Evolutionary conservation across 2,888 invertebrate species (phyloP).

Genomic region (Nomada hirtipes): DNA sequence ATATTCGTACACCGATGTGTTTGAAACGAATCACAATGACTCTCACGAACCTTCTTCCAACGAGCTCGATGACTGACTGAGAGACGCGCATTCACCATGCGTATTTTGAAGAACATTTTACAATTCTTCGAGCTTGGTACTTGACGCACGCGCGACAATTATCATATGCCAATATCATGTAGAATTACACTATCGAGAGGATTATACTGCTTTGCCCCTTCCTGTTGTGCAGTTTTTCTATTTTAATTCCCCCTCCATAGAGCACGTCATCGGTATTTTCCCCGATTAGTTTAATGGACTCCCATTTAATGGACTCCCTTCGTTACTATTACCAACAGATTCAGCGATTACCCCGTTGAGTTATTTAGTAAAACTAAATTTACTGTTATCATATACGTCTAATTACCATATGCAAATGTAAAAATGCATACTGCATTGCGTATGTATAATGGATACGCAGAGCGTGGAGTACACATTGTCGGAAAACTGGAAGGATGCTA

Average conservation of each 20-base stretch:
- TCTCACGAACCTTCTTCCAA: constrained; percentile 10
- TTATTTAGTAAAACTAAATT: not conserved
- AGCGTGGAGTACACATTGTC: not conserved
- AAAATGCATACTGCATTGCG: too few species aligned
- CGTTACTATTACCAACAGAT: not conserved
- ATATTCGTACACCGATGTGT: not conserved
- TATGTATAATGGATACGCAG: not conserved
- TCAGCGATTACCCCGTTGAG: not conserved
- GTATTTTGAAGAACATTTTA: constrained; percentile 14
- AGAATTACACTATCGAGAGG: not conserved
- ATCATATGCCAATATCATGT: not conserved
- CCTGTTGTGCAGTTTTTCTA: too few species aligned
- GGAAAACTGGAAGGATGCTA: not conserved
- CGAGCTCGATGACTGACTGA: constrained; percentile 33
- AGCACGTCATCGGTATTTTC: not conserved
- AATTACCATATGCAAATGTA: not conserved
- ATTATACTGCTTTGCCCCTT: not conserved
- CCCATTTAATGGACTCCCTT: too few species aligned
- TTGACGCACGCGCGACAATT: constrained; percentile 20
- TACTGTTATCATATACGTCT: too few species aligned
- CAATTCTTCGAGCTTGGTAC: not conserved
- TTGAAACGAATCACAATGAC: not conserved
- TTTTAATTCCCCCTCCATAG: not conserved
- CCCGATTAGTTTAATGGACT: not conserved
- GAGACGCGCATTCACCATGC: not conserved